A percentile compares a stretch with the other conserved stretches of the same genome.
Evolutionary conservation across 2,113 vertebrate genomes (phyloP).

Genomic region (Aix galericulata): DNA sequence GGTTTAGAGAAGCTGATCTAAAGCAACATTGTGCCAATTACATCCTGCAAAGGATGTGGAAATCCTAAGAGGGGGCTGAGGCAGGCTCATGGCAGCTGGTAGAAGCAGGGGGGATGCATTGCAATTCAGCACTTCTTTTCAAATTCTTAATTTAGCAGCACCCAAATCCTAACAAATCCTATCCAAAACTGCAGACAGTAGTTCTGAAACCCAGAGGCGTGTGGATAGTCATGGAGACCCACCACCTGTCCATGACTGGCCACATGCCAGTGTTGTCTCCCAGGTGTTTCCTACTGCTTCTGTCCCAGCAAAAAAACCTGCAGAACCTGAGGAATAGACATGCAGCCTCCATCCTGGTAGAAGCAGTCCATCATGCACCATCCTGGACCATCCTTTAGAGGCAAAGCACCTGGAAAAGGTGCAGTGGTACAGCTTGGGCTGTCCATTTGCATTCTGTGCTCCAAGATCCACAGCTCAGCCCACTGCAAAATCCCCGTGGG

Average conservation of each 20-base stretch:
- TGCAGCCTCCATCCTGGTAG: background rate
- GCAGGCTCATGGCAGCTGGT: background rate
- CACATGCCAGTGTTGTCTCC: background rate
- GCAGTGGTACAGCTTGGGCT: background rate
- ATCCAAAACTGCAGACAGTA: background rate
- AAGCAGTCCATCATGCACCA: background rate
- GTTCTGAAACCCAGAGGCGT: background rate
- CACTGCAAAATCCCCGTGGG: accelerated
- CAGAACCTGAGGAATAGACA: background rate
- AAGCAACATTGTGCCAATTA: background rate
- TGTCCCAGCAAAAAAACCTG: background rate
- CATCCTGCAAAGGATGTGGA: background rate
- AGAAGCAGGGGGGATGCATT: background rate
- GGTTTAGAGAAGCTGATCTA: background rate
- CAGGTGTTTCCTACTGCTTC: background rate
- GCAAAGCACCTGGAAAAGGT: accelerated
- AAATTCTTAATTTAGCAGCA: background rate
- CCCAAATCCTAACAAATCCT: background rate
- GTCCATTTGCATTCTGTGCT: background rate
- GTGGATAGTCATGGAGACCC: background rate
- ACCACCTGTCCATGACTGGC: background rate
- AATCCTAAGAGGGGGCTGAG: background rate
- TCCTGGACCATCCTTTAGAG: background rate
- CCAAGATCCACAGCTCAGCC: background rate
- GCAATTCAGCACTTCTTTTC: background rate